A percentile compares a stretch with the other conserved stretches of the same genome.
Evolutionary conservation across 2,113 vertebrate genomes (phyloP).

Genomic region (Passer domesticus): DNA sequence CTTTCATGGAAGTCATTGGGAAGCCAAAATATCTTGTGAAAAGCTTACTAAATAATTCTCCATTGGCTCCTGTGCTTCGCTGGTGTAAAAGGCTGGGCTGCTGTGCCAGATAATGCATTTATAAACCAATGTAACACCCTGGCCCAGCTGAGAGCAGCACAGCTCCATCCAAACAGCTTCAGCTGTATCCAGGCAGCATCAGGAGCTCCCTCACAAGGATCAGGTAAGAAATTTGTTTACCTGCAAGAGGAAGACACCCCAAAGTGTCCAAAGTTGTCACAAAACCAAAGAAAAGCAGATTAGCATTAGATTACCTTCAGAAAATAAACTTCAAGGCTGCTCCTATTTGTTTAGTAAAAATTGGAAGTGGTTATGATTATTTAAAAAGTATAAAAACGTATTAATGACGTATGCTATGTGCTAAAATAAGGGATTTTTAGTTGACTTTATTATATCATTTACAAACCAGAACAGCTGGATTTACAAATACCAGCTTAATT

Average conservation of each 20-base stretch:
- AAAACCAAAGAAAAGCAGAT: neutral
- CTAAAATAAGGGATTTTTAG: neutral
- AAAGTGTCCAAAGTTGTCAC: neutral
- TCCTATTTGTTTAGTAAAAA: neutral
- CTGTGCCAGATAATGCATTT: constrained; percentile 35
- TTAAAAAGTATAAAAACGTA: neutral
- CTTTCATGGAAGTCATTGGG: neutral
- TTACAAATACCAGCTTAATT: neutral
- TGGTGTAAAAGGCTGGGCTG: neutral
- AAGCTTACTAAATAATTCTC: neutral
- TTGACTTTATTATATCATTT: neutral
- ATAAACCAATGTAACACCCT: constrained; percentile 14
- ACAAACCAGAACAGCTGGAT: neutral
- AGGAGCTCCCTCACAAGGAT: neutral
- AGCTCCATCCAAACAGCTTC: neutral
- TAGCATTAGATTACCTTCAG: neutral
- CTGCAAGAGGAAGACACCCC: neutral
- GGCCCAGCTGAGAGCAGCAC: neutral
- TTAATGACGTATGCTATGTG: neutral
- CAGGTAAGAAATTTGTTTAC: constrained; percentile 2
- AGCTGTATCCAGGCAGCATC: constrained; percentile 19
- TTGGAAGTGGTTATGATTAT: neutral
- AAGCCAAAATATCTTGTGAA: neutral
- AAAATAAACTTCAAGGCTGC: neutral
- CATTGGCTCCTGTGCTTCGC: neutral